Evolutionary conservation across 2,888 invertebrate genomes (phyloP).

Genomic region (Argyra leucocephala): DNA sequence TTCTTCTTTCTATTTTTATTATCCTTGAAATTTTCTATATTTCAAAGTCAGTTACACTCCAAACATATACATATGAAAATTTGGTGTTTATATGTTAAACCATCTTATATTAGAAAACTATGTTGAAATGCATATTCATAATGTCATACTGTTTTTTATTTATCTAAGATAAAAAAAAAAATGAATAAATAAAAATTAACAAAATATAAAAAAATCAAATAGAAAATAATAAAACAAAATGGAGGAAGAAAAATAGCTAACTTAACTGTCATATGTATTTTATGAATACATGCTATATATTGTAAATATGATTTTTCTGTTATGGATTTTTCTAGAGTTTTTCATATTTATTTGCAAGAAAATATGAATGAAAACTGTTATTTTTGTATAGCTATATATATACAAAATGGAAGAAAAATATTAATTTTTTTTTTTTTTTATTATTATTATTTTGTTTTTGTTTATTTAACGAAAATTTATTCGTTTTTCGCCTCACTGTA

Average conservation of each 20-base stretch:
- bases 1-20: neutral
- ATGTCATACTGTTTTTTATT: neutral
- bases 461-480: neutral
- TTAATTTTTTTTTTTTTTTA: neutral
- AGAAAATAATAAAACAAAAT: too few relatives aligned
- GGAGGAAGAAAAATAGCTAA: too few relatives aligned
- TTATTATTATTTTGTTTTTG: neutral
- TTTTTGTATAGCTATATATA: neutral
- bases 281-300: too few relatives aligned
- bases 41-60: neutral
- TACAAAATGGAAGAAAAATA: neutral
- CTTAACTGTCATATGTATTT: too few relatives aligned
- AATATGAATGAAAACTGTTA: constrained; percentile 3
- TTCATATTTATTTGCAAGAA: neutral
- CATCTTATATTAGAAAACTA: neutral
- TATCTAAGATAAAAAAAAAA: too few relatives aligned
- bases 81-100: neutral
- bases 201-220: too few relatives aligned
- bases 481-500: constrained; percentile 2
- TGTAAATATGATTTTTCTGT: too few relatives aligned
- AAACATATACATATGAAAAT: neutral
- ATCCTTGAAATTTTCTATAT: neutral
- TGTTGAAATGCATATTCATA: constrained; percentile 1
- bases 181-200: too few relatives aligned
- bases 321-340: too few relatives aligned